A percentile compares a stretch with the other conserved stretches of the same genome.
These are phyloP conservation scores for Fissipunctia ypsillon DNA, from an alignment of 2,888 invertebrate genomes.

Conservation along the genomic window DNA sequence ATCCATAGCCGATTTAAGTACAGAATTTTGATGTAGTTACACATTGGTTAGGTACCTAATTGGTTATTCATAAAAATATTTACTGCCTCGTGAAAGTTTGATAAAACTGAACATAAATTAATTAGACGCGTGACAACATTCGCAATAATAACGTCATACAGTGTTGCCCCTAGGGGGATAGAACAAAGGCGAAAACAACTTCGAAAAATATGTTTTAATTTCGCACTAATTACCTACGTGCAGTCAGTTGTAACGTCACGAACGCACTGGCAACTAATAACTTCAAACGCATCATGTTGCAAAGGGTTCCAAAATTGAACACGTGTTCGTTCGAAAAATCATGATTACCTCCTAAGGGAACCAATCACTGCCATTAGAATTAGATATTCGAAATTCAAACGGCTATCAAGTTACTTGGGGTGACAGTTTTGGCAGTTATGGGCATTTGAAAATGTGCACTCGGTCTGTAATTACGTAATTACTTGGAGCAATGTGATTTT, in stretches of 20 bases:
- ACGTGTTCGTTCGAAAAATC: slow-evolving; percentile 89
- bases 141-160: slow-evolving; percentile 17
- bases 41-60: neutral
- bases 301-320: slow-evolving; percentile 86
- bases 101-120: neutral
- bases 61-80: neutral
- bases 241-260: slow-evolving; percentile 54
- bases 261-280: slow-evolving; percentile 71
- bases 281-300: slow-evolving; percentile 83
- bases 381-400: slow-evolving; percentile 88
- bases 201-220: slow-evolving; percentile 67
- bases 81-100: neutral
- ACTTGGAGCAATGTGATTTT: slow-evolving; percentile 59
- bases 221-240: slow-evolving; percentile 67
- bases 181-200: slow-evolving; percentile 42
- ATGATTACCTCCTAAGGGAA: slow-evolving; percentile 89
- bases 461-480: slow-evolving; percentile 68
- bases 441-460: slow-evolving; percentile 71
- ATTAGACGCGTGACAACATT: slow-evolving; percentile 43
- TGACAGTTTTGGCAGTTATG: slow-evolving; percentile 79
- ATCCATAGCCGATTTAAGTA: no score
- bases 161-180: slow-evolving; percentile 20
- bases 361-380: slow-evolving; percentile 89
- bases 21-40: neutral
- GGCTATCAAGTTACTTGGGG: slow-evolving; percentile 87